Conservation (phyloP, 1,140 invertebrate species). For the Drosophila tropicalis region DNA sequence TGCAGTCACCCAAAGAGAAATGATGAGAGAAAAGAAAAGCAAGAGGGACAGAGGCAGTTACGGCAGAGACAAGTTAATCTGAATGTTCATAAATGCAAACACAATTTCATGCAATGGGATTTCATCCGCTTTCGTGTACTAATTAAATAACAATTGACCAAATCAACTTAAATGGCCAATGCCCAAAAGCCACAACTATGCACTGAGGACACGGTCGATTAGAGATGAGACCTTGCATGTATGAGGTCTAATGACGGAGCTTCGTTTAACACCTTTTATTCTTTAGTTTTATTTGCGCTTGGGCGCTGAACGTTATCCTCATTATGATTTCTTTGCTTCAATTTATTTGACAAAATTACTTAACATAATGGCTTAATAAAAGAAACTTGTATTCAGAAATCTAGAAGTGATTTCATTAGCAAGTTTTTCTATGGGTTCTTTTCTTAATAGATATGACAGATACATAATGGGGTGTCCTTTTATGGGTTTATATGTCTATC, state of each 20-base stretch:
- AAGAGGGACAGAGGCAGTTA: neutral
- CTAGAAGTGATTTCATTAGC: no score
- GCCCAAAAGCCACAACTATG: neutral
- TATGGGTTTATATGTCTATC: no score
- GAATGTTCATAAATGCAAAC: constrained; percentile 31
- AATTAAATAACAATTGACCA: constrained; percentile 49
- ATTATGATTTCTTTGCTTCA: no score
- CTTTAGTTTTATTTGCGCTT: no score
- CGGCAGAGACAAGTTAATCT: neutral
- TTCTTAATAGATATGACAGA: no score
- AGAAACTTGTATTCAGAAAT: no score
- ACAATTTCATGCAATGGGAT: constrained; percentile 7
- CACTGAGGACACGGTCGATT: neutral
- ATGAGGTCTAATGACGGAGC: neutral
- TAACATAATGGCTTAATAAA: no score
- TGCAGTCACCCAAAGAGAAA: neutral
- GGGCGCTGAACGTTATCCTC: no score
- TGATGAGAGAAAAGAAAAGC: neutral
- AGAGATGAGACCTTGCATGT: neutral
- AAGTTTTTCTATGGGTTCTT: no score
- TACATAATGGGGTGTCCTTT: no score
- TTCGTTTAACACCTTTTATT: no score
- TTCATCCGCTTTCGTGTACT: constrained; percentile 5
- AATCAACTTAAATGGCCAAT: constrained; percentile 32
- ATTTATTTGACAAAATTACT: no score